These are phyloP conservation scores for Caenorhabditis afra DNA, from an alignment of 2,888 invertebrate genomes.

Conservation along the genomic window DNA sequence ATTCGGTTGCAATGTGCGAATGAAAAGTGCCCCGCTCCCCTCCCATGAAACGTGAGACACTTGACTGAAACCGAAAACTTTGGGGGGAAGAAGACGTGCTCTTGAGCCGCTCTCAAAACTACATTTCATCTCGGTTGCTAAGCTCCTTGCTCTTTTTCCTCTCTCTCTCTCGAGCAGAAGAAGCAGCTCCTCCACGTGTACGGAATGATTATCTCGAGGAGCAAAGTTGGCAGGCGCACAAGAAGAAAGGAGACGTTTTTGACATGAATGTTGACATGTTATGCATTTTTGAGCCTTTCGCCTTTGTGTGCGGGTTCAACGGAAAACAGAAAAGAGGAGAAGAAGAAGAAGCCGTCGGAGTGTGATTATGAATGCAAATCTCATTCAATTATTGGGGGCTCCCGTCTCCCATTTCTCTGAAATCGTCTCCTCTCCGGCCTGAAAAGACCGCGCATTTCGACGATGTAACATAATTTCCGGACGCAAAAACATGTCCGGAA, in stretches of 20 bases:
- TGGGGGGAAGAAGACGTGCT: background rate
- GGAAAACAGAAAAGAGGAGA: slow-evolving; percentile 24
- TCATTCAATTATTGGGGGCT: slow-evolving; percentile 35
- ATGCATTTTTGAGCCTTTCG: slow-evolving; percentile 46
- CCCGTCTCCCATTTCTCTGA: slow-evolving; percentile 6
- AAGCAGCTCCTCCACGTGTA: background rate
- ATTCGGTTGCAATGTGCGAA: slow-evolving; percentile 50
- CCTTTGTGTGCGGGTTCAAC: slow-evolving; percentile 23
- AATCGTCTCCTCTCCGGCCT: background rate
- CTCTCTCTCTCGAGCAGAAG: background rate
- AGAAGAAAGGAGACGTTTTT: slow-evolving; percentile 22
- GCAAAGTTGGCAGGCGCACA: slow-evolving; percentile 30
- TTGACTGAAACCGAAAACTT: slow-evolving; percentile 45
- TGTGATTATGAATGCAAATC: slow-evolving; percentile 44
- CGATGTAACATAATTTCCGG: slow-evolving; percentile 18
- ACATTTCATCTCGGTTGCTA: slow-evolving; percentile 19
- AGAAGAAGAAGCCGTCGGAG: too few species aligned
- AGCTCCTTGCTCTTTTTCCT: slow-evolving; percentile 19
- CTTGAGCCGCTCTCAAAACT: background rate
- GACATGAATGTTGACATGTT: slow-evolving; percentile 51
- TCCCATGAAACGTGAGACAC: slow-evolving; percentile 9
- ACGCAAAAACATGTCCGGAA: background rate
- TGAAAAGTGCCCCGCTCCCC: background rate
- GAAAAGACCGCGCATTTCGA: background rate
- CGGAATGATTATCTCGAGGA: slow-evolving; percentile 9